These are phyloP conservation scores for Esperia sulphurella DNA, from an alignment of 2,888 invertebrate species.

Conservation along the genomic window DNA sequence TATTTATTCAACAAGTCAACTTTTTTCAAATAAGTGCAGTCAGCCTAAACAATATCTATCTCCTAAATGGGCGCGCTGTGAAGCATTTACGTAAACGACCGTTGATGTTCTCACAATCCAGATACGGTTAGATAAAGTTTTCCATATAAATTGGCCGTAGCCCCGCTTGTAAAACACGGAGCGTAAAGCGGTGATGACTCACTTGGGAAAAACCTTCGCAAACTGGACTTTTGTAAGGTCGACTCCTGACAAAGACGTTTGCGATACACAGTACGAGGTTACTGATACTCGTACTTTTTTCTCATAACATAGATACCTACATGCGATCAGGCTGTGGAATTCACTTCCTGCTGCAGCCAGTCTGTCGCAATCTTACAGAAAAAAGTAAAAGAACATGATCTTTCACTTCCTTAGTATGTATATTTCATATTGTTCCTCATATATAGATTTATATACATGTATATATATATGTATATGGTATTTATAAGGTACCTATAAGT, in stretches of 20 bases:
- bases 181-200: slow-evolving; percentile 47
- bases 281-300: no score
- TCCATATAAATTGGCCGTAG: slow-evolving; percentile 60
- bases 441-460: no score
- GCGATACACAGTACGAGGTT: background rate
- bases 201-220: slow-evolving; percentile 44
- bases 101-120: slow-evolving; percentile 43
- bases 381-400: no score
- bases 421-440: no score
- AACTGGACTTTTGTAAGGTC: slow-evolving; percentile 24
- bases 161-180: slow-evolving; percentile 39
- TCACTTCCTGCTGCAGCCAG: no score
- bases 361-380: no score
- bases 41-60: background rate
- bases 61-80: background rate
- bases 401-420: no score
- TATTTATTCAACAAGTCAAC: no score
- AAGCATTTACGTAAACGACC: slow-evolving; percentile 6
- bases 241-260: slow-evolving; percentile 14
- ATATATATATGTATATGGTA: no score
- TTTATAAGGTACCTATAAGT: no score
- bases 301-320: no score
- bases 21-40: background rate
- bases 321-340: no score
- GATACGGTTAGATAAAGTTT: slow-evolving; percentile 51